Evolutionary conservation across 2,888 invertebrate genomes (phyloP), one percentile per base, ranked within the genome.

Genomic region (Drosophila helvetica): DNA sequence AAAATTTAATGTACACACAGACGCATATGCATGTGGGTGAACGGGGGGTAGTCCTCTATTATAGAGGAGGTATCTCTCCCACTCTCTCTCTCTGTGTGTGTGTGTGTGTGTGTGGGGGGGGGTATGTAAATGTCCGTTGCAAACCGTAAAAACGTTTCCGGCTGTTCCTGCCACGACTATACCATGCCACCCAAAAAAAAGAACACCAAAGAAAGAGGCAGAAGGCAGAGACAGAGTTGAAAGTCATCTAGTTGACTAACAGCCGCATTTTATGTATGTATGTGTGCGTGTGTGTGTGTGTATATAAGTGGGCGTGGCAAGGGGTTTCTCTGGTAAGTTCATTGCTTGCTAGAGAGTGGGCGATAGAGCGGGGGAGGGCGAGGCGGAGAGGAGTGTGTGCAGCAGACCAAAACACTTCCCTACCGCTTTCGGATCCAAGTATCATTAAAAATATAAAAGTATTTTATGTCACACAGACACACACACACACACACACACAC

Each of bases 401-500:
- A 86, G 78, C 70, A 86, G 83, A 84, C 83, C 83, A 84, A 86
- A 86, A 80, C 86, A 80, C 79, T 87, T 83, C 82, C 85, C 85
- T 85, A 84, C 85, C 85, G 85, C 87, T 84, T 84, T 86, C n/a
- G 38, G 82, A 27, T 75, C 83, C 86, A 87, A 86, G 86, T 86
- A 86, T 86, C 85, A 86, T 86, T 86, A 87, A 86, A 86, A 86
- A 86, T 85, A 86, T 86, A 87, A 85, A 87, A 85, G 82, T 85
- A 87, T 85, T 85, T 87, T 72, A 85, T 87, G 74, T 74, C 54
- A 42, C 59, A 61, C 61, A 65, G 38, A 57, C 70, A 66, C 64
- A 79, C 67, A 67, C 59, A 60, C 46, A 58, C 12, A 60, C 43
- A 54, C 48, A 54, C 1, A 50, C 43, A 61, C 33, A 55, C 30